Base-by-base conservation (phyloP, 1,140 invertebrate genomes). In the Drosophila subpulchrella region DNA sequence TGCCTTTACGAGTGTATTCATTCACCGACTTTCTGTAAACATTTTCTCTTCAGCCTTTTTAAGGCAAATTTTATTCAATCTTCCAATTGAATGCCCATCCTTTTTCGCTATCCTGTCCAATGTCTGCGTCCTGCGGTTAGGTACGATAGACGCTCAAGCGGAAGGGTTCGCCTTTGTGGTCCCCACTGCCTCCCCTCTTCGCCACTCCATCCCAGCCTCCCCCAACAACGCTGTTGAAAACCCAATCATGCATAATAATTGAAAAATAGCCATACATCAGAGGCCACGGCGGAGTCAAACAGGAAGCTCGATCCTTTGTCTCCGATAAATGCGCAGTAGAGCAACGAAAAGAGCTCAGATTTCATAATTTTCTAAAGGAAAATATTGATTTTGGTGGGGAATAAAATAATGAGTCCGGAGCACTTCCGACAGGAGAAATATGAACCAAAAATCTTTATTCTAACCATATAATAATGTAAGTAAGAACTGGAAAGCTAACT, bases 21-120 rank as follows among this genome's bases (percentile, higher is more conserved):
- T 5, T 24, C 0, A 11, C 0, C 27, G 10, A 10, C 4, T 34
- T 46, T 41, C n/a, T 8, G 7, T 6, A 54, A 34, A 59, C 44
- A 39, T 71, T 63, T 78, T 44, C 54, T 65, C 61, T 53, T 74
- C 38, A 53, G 58, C 63, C 68, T 81, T 86, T 84, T 88, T 78
- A 82, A 91, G 79, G 73, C 90, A 91, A 91, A 91, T 91, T 91
- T 91, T 91, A 91, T 91, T 91, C 90, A 91, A 91, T 92, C 90
- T 91, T 91, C 90, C 90, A 89, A 90, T 75, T 89, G 90, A 91
- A 67, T 91, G 90, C 61, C 46, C 62, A 59, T 70, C 48, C 47
- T 41, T 59, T 66, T 66, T 32, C 11, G 30, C 59, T 42, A 42
- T 65, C 50, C 57, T 75, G 56, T 56, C 54, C 63, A 50, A 60